Evolutionary conservation across 2,888 invertebrate genomes (phyloP).

Genomic region (Brachypalpus laphriformis): DNA sequence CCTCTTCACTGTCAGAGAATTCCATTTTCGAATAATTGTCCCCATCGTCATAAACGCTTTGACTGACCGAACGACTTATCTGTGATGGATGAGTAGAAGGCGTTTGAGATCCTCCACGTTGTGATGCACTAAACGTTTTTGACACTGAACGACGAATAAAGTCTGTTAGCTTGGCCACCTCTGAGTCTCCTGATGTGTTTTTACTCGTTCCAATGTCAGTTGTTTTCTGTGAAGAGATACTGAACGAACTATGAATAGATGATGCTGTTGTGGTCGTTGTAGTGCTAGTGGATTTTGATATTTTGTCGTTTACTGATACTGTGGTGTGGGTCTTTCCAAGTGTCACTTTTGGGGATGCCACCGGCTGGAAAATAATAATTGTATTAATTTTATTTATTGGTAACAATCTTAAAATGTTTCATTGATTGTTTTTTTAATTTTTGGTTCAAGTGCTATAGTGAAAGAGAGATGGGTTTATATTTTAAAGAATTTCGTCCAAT

Average conservation of each 20-base stretch:
- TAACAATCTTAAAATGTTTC: no score
- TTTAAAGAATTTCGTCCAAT: no score
- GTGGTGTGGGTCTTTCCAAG: conserved; percentile 20
- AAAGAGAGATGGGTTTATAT: no score
- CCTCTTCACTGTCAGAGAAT: conserved; percentile 78
- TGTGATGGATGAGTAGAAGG: conserved; percentile 71
- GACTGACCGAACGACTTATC: conserved; percentile 77
- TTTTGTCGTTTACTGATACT: conserved; percentile 27
- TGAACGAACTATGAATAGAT: conserved; percentile 78
- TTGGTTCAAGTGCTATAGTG: no score
- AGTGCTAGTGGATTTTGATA: not conserved
- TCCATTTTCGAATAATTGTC: conserved; percentile 80
- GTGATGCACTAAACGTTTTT: conserved; percentile 76
- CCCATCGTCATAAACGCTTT: conserved; percentile 80
- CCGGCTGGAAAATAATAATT: conserved; percentile 7
- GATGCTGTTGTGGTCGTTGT: conserved; percentile 75
- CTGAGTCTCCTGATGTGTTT: conserved; percentile 76
- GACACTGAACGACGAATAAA: conserved; percentile 81
- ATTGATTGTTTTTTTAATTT: no score
- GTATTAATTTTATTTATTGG: not conserved
- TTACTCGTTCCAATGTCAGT: conserved; percentile 78
- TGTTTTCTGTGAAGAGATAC: conserved; percentile 78
- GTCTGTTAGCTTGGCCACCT: conserved; percentile 79
- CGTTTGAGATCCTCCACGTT: conserved; percentile 51
- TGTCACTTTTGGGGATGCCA: conserved; percentile 5